phyloP scores from a whole-genome alignment of 2,888 invertebrate species.

The Polyommatus icarus region DNA sequence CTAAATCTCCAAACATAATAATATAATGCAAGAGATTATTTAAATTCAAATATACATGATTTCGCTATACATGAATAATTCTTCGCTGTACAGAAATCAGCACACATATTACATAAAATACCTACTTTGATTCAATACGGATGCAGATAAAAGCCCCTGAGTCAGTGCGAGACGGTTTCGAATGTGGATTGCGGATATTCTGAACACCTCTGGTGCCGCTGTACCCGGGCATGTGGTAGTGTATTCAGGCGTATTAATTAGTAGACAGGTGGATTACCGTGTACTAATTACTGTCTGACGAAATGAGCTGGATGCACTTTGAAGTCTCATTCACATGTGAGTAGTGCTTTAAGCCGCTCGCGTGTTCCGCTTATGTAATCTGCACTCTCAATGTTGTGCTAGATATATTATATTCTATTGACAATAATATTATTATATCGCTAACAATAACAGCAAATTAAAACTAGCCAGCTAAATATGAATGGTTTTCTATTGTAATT shows the following conservation, averaged over 20 bases:
- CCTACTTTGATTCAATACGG: background rate
- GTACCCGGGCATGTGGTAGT: constrained; percentile 37
- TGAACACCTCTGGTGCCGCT: background rate
- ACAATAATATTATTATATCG: background rate
- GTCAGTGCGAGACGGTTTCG: background rate
- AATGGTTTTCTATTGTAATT: background rate
- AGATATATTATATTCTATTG: background rate
- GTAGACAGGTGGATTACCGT: constrained; percentile 48
- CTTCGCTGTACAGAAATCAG: background rate
- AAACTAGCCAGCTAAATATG: background rate
- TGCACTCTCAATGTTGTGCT: background rate
- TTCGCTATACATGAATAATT: background rate
- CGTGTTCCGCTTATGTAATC: background rate
- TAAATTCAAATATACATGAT: background rate
- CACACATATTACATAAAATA: background rate
- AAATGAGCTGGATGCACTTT: constrained; percentile 29
- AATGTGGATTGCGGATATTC: background rate
- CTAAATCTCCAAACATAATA: no score
- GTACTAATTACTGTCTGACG: constrained; percentile 36
- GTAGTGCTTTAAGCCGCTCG: background rate
- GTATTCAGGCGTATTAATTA: constrained; percentile 50
- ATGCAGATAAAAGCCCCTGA: background rate
- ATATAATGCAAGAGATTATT: background rate
- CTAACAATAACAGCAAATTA: background rate
- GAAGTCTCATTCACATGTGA: constrained; percentile 13